A percentile compares a stretch with the other conserved stretches of the same genome.
Evolutionary conservation across 2,888 invertebrate genomes (phyloP).

Genomic region (Drosophila diplacantha): DNA sequence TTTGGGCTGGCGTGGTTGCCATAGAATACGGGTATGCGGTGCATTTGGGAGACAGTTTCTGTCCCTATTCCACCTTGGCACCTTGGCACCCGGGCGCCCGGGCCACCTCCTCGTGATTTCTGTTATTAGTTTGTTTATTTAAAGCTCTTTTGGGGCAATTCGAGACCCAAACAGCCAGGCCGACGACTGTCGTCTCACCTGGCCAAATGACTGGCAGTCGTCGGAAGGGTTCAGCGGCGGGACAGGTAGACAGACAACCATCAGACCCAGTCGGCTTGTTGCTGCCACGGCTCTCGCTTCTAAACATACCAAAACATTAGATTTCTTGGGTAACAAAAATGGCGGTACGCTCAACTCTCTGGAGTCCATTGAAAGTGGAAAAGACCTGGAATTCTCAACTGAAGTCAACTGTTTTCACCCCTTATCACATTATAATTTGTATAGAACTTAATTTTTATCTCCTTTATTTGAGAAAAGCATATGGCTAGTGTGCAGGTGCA

Average conservation of each 20-base stretch:
- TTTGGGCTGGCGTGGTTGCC: slow-evolving; percentile 72
- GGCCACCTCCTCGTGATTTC: slow-evolving; percentile 61
- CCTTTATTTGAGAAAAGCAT: not conserved
- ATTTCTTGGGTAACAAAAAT: slow-evolving; percentile 12
- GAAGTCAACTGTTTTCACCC: not conserved
- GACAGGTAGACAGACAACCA: slow-evolving; percentile 33
- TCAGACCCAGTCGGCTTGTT: slow-evolving; percentile 40
- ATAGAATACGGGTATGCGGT: slow-evolving; percentile 61
- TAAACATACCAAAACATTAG: slow-evolving; percentile 68
- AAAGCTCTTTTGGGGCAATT: slow-evolving; percentile 66
- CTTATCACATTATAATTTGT: not conserved
- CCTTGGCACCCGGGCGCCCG: slow-evolving; percentile 19
- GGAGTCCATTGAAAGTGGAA: slow-evolving; percentile 16
- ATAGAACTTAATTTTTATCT: too few relatives aligned
- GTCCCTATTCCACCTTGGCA: slow-evolving; percentile 27
- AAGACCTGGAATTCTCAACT: not conserved
- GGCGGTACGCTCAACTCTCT: slow-evolving; percentile 39
- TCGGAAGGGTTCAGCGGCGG: slow-evolving; percentile 18
- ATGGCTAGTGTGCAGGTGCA: not conserved
- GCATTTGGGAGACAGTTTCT: slow-evolving; percentile 44
- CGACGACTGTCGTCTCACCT: slow-evolving; percentile 30
- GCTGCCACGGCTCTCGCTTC: slow-evolving; percentile 35
- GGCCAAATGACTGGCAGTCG: slow-evolving; percentile 30
- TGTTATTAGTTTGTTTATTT: slow-evolving; percentile 73
- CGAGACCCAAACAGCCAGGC: slow-evolving; percentile 41